Conservation (phyloP, 1,140 invertebrate genomes). For the Lepeophtheirus salmonis region DNA sequence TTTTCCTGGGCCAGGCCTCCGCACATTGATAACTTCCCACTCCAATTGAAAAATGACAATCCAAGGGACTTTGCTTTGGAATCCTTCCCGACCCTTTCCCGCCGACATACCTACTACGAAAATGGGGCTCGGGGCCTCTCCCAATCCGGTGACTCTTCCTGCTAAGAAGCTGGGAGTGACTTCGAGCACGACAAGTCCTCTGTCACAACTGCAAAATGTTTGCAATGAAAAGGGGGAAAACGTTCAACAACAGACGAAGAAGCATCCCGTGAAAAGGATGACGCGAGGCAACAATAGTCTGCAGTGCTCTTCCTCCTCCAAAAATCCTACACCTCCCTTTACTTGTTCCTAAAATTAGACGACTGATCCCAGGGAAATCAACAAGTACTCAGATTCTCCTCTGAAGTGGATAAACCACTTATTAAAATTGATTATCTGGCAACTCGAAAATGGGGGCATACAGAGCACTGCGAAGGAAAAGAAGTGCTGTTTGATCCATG, state of each 20-base stretch:
- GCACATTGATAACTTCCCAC: neutral
- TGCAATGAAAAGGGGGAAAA: slow-evolving; percentile 13
- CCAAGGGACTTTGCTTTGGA: neutral
- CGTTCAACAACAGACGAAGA: neutral
- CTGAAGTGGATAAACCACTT: neutral
- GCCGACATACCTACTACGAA: slow-evolving; percentile 11
- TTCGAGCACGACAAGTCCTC: slow-evolving; percentile 14
- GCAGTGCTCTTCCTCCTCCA: neutral
- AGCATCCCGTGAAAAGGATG: neutral
- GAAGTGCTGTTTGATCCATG: slow-evolving; percentile 38
- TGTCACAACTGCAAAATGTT: slow-evolving; percentile 13
- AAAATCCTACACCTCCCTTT: neutral
- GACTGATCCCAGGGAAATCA: slow-evolving; percentile 2
- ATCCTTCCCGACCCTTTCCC: neutral
- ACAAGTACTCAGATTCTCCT: neutral
- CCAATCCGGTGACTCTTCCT: neutral
- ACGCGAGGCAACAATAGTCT: neutral
- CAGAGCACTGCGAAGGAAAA: slow-evolving; percentile 34
- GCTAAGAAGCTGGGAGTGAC: slow-evolving; percentile 9
- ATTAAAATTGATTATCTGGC: neutral
- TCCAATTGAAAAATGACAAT: neutral
- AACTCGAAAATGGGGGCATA: slow-evolving; percentile 7
- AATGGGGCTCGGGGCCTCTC: neutral
- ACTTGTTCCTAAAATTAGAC: slow-evolving; percentile 4
- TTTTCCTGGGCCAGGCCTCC: too few species aligned